Evolutionary conservation across 1,140 invertebrate species (phyloP).

Genomic region (Drosophila navojoa): DNA sequence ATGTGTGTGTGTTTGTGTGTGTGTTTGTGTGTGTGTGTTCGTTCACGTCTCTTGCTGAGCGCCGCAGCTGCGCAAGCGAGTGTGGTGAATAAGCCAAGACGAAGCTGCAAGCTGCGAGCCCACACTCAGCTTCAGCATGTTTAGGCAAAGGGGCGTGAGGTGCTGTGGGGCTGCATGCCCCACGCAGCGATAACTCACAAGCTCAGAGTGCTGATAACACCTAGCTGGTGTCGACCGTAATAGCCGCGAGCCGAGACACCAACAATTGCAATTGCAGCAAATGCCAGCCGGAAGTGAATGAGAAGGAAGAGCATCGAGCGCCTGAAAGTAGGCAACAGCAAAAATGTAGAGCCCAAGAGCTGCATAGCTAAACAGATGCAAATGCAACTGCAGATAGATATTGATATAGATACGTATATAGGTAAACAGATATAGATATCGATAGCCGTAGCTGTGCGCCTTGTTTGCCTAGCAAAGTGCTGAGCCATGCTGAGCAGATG

Average conservation of each 20-base stretch:
- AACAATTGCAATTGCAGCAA: slow-evolving; percentile 69
- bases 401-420: neutral
- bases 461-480: slow-evolving; percentile 73
- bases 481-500: slow-evolving; percentile 49
- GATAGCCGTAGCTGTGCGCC: slow-evolving; percentile 24
- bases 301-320: neutral
- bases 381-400: neutral
- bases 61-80: slow-evolving; percentile 57
- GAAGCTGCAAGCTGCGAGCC: slow-evolving; percentile 12
- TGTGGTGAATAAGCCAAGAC: slow-evolving; percentile 49
- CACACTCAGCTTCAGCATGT: slow-evolving; percentile 68
- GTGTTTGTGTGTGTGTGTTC: slow-evolving; percentile 11
- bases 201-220: slow-evolving; percentile 51
- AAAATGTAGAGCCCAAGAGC: neutral
- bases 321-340: slow-evolving; percentile 64
- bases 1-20: slow-evolving; percentile 10
- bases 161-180: slow-evolving; percentile 5
- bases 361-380: slow-evolving; percentile 13
- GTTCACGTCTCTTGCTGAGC: slow-evolving; percentile 16
- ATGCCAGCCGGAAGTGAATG: slow-evolving; percentile 32
- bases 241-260: slow-evolving; percentile 46
- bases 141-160: slow-evolving; percentile 39
- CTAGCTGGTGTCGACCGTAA: slow-evolving; percentile 28
- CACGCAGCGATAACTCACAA: slow-evolving; percentile 25
- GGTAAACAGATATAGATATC: neutral